Conservation (phyloP, 2,888 invertebrate genomes). For the Lepidocyrtoides sp. region DNA sequence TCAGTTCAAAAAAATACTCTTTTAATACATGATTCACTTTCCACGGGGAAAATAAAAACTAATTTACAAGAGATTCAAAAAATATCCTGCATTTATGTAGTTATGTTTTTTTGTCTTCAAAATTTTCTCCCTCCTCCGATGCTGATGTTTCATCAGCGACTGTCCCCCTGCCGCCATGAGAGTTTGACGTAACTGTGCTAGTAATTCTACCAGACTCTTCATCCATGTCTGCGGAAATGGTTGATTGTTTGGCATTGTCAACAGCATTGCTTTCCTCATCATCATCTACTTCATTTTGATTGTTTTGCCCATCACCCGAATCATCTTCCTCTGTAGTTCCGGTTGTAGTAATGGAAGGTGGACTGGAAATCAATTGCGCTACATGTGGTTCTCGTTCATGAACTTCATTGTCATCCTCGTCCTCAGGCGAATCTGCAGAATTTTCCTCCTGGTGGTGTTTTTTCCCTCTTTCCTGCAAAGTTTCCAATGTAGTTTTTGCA, state of each 20-base stretch:
- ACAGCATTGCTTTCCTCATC: conserved; percentile 27
- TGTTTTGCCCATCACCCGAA: conserved; percentile 29
- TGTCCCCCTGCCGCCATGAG: conserved; percentile 20
- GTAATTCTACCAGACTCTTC: conserved; percentile 28
- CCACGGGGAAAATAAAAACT: too few relatives aligned
- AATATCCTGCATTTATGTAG: too few relatives aligned
- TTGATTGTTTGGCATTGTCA: neutral
- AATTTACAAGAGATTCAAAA: too few relatives aligned
- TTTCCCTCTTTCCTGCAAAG: conserved; percentile 2
- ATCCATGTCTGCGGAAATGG: neutral
- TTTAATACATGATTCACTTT: too few relatives aligned
- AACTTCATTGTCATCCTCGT: conserved; percentile 13
- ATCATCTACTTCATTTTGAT: conserved; percentile 65
- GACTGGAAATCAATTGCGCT: conserved; percentile 34
- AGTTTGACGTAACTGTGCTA: conserved; percentile 34
- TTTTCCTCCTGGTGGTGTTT: conserved; percentile 15
- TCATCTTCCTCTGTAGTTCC: conserved; percentile 17
- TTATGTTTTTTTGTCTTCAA: conserved; percentile 59
- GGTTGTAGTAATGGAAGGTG: neutral
- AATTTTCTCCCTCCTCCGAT: conserved; percentile 44
- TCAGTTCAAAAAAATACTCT: too few relatives aligned
- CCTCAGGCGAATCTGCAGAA: conserved; percentile 16
- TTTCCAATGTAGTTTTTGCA: neutral
- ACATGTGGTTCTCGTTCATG: conserved; percentile 30
- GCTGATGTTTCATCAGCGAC: conserved; percentile 17